Percentiles rank a stretch among this genome's conserved stretches.
Conservation (phyloP, 2,113 vertebrate species). For the Atractosteus spatula region DNA sequence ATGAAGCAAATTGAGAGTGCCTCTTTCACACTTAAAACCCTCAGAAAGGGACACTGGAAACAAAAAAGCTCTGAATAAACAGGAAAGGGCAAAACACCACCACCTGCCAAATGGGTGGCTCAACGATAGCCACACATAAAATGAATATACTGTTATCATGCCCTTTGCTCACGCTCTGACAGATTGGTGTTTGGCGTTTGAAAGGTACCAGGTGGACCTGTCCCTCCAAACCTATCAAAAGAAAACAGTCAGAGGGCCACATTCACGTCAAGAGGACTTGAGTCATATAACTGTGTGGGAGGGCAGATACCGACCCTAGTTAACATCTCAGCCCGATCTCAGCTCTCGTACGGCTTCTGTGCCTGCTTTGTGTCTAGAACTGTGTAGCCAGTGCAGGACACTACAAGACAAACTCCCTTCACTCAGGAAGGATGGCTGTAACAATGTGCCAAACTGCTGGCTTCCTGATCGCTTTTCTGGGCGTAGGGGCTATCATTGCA, state of each 20-base stretch:
- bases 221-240: neutral
- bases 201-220: constrained; percentile 20
- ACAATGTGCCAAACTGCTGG: constrained; percentile 82
- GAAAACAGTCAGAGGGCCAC: neutral
- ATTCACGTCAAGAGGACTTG: neutral
- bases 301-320: neutral
- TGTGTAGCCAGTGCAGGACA: neutral
- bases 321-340: neutral
- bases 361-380: neutral
- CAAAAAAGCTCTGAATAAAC: neutral
- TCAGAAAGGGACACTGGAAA: too few relatives aligned
- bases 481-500: constrained; percentile 66
- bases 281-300: constrained; percentile 8
- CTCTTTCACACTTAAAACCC: too few relatives aligned
- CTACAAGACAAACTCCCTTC: neutral
- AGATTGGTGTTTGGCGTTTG: neutral
- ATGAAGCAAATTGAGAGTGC: too few relatives aligned
- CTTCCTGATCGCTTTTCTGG: constrained; percentile 72
- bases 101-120: neutral
- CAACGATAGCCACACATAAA: too few relatives aligned
- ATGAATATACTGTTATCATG: too few relatives aligned
- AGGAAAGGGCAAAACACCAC: neutral
- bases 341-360: neutral
- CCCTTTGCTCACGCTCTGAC: constrained; percentile 10
- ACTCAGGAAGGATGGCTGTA: constrained; percentile 64